Evolutionary conservation across 2,797 vertebrate genomes (phyloP).

Genomic region (Oreochromis grahami): DNA sequence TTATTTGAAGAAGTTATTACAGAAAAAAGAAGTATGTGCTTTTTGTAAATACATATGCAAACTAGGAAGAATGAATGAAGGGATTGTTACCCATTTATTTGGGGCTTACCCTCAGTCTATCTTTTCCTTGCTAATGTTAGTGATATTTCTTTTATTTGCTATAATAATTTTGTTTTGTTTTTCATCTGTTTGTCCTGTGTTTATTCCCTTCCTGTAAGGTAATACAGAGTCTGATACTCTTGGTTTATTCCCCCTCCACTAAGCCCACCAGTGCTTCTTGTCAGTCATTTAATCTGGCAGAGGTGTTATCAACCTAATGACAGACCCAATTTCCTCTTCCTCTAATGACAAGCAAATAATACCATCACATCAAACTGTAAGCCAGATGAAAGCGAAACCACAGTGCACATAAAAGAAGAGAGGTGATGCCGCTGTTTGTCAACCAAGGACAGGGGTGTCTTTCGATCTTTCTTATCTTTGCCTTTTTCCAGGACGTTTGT

Average conservation of each 20-base stretch:
- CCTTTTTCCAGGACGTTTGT: conserved; percentile 45
- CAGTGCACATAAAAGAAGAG: conserved; percentile 33
- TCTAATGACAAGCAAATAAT: conserved; percentile 72
- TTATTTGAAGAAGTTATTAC: not conserved
- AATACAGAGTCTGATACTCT: not conserved
- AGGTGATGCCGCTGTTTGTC: conserved; percentile 60
- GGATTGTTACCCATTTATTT: not conserved
- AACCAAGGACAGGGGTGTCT: conserved; percentile 33
- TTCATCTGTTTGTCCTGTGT: not conserved
- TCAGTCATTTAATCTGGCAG: conserved; percentile 51
- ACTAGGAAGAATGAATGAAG: not conserved
- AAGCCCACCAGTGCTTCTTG: conserved; percentile 20
- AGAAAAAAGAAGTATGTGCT: not conserved
- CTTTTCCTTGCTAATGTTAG: not conserved
- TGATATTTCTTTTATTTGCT: not conserved
- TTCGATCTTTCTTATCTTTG: conserved; percentile 47
- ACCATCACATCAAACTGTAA: conserved; percentile 43
- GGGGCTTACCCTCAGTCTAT: not conserved
- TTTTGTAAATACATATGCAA: not conserved
- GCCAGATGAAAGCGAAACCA: conserved; percentile 55
- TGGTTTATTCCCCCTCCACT: conserved; percentile 9
- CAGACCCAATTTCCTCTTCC: conserved; percentile 62
- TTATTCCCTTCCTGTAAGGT: not conserved
- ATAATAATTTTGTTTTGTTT: conserved; percentile 8
- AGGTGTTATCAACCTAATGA: conserved; percentile 62